These are phyloP conservation scores for Nematopogon swammerdamellus DNA, from an alignment of 2,888 invertebrate species.

Conservation along the genomic window DNA sequence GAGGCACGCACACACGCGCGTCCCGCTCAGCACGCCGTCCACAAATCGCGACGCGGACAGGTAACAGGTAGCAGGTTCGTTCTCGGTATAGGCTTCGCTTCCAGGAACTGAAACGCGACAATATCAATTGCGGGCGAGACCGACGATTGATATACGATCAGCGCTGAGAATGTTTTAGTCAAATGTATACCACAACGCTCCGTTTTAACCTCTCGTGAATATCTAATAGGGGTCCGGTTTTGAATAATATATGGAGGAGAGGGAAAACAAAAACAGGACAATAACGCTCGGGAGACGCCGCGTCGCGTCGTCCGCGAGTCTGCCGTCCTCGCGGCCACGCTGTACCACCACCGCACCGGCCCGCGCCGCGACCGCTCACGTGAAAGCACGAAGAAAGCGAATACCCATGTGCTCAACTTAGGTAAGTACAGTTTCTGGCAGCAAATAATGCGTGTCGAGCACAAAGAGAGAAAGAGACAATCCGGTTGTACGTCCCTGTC, in stretches of 20 bases:
- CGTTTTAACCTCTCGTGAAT: constrained; percentile 45
- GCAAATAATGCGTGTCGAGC: no score
- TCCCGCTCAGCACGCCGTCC: constrained; percentile 5
- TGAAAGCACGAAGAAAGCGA: no score
- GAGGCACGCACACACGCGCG: neutral
- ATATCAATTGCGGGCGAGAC: constrained; percentile 22
- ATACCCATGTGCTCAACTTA: no score
- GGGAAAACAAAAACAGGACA: constrained; percentile 48
- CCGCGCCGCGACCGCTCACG: no score
- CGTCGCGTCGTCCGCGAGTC: constrained; percentile 16
- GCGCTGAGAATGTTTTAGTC: constrained; percentile 36
- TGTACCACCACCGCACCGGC: constrained; percentile 12
- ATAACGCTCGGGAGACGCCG: constrained; percentile 22
- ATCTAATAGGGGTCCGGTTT: constrained; percentile 51
- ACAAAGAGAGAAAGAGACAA: no score
- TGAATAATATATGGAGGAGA: constrained; percentile 46
- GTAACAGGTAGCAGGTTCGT: constrained; percentile 17
- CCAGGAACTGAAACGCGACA: constrained; percentile 39
- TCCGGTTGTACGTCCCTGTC: no score
- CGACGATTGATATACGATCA: constrained; percentile 49
- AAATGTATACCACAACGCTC: constrained; percentile 42
- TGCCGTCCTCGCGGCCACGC: constrained; percentile 22
- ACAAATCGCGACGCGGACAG: constrained; percentile 30
- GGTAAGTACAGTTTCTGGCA: no score
- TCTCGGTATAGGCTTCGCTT: constrained; percentile 36